These are phyloP conservation scores for Leptopterna dolabrata DNA, from an alignment of 2,888 invertebrate genomes.

Conservation along the genomic window DNA sequence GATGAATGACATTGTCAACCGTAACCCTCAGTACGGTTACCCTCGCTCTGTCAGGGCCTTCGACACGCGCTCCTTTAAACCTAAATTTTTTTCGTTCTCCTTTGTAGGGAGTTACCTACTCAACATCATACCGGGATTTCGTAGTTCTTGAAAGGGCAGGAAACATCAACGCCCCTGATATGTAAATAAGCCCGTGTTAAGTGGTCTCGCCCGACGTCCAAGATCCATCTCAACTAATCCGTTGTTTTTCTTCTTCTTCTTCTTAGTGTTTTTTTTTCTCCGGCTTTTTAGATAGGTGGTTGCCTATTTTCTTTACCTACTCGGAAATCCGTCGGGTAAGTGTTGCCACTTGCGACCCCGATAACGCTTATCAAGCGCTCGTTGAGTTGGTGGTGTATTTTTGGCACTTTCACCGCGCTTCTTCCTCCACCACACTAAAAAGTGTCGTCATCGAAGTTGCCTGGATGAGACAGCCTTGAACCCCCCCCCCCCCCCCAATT, in stretches of 20 bases:
- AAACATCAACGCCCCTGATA: neutral
- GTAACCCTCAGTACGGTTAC: too few species aligned
- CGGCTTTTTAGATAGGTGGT: neutral
- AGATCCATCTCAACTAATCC: slow-evolving; percentile 21
- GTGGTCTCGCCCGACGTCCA: slow-evolving; percentile 7
- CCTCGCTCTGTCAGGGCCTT: neutral
- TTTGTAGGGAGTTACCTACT: neutral
- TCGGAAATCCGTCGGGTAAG: too few species aligned
- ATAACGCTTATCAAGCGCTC: too few species aligned
- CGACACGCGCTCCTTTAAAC: neutral
- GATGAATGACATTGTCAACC: too few species aligned
- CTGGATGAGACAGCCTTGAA: too few species aligned
- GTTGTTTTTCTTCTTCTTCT: neutral
- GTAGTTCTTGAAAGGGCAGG: neutral
- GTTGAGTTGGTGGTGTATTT: too few species aligned
- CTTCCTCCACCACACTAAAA: too few species aligned
- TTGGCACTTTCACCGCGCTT: too few species aligned
- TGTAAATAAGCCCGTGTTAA: slow-evolving; percentile 20
- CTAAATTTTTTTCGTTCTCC: neutral
- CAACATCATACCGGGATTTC: neutral
- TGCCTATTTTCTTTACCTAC: too few species aligned
- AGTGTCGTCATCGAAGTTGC: too few species aligned
- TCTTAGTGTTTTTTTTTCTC: neutral
- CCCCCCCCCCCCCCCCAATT: too few species aligned
- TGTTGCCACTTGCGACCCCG: too few species aligned